Base-by-base conservation (phyloP, 2,113 vertebrate genomes). In the Actenoides lindsayi region DNA sequence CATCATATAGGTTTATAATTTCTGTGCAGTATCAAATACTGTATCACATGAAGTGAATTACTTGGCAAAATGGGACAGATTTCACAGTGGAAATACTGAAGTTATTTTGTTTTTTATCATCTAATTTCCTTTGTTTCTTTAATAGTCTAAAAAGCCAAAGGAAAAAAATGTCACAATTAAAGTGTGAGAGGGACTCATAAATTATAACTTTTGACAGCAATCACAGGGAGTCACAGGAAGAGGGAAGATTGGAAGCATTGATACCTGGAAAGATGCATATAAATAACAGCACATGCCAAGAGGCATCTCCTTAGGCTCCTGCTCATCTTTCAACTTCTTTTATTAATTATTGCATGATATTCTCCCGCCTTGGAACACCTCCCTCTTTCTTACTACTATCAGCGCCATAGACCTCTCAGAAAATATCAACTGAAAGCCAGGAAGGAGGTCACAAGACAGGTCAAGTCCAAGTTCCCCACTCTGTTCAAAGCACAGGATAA, bases 121-220 rank as follows among this genome's bases (percentile, higher is more conserved):
- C 69, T 76, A 63, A 91, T 79, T 75, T 93, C 41, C 50, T 95
- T 95, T 96, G 74, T 90, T 93, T 94, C 75, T 91, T 78, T 85
- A 90, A 67, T 33, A 83, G 21, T 74, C 21, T 83, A 81, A 87
- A 86, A 63, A 86, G 46, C 39, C 75, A 85, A 76, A 91, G 28
- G 69, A 59, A 69, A 79, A 56, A 80, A 63, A 39, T 2, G 18
- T 68, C 77, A 86, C 56, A 83, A 13, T 2, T 82, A 35, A 94
- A 85, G 83, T 81, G 53, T 76, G 56, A 93, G 42, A 94, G 25
- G 21, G 56, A 92, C 37, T 64, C 44, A 83, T 62, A 70, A 93
- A 35, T 80, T 39, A 39, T 56, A 92, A 53, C n/a, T 59, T 89
- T 89, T 96, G 82, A 96, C 77, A 59, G 42, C 46, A 86, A 78